These are phyloP conservation scores for Andrena trimmerana DNA, from an alignment of 2,888 invertebrate genomes.

Conservation along the genomic window DNA sequence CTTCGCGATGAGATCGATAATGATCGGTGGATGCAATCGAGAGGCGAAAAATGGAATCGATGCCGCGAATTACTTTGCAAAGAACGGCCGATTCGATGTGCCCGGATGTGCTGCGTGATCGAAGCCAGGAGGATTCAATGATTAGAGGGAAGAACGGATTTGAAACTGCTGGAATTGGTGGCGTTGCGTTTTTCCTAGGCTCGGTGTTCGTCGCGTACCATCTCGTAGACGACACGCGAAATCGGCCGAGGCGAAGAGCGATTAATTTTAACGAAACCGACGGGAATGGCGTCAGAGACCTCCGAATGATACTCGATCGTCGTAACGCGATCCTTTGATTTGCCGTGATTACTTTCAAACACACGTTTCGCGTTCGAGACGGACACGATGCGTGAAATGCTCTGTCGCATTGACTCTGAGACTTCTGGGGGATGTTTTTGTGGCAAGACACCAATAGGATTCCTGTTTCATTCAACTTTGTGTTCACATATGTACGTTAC, in stretches of 20 bases:
- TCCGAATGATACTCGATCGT: slow-evolving; percentile 39
- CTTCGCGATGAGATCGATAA: slow-evolving; percentile 35
- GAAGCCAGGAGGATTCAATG: slow-evolving; percentile 1
- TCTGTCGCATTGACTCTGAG: background rate
- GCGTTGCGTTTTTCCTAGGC: slow-evolving; percentile 19
- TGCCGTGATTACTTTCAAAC: slow-evolving; percentile 25
- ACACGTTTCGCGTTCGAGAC: slow-evolving; percentile 2
- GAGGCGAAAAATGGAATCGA: background rate
- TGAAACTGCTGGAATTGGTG: background rate
- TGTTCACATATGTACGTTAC: too few relatives aligned
- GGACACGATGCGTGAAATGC: background rate
- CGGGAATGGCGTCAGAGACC: slow-evolving; percentile 30
- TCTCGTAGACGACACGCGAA: slow-evolving; percentile 15
- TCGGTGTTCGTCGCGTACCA: slow-evolving; percentile 25
- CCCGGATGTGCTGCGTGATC: slow-evolving; percentile 20
- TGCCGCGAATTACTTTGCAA: background rate
- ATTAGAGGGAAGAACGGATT: background rate
- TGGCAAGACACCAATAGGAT: background rate
- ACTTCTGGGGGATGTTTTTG: background rate
- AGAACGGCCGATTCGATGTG: background rate
- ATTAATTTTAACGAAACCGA: slow-evolving; percentile 20
- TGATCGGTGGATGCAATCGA: slow-evolving; percentile 8
- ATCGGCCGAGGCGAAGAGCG: slow-evolving; percentile 10
- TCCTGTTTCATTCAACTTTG: background rate
- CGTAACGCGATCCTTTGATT: slow-evolving; percentile 31